These are phyloP conservation scores for Dicrostonyx torquatus DNA, from an alignment of 2,797 vertebrate genomes.

Conservation along the genomic window DNA sequence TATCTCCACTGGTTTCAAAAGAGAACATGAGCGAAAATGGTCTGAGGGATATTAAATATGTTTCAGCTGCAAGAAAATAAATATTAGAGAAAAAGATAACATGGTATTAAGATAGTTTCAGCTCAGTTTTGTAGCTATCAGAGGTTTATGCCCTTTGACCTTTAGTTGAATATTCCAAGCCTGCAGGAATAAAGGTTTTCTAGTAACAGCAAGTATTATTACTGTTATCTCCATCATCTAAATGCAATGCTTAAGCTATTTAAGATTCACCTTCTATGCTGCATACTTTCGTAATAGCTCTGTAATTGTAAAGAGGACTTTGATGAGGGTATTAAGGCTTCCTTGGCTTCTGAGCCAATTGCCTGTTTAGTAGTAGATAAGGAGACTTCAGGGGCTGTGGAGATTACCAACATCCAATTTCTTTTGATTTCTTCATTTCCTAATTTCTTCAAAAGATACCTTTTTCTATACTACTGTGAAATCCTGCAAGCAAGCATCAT, in stretches of 20 bases:
- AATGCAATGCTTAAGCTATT: conserved; percentile 69
- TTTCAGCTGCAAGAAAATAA: conserved; percentile 17
- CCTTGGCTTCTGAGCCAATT: conserved; percentile 57
- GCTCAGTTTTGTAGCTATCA: conserved; percentile 40
- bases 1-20: neutral
- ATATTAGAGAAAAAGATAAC: neutral
- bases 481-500: neutral
- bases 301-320: conserved; percentile 72
- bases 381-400: conserved; percentile 48
- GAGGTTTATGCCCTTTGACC: conserved; percentile 66
- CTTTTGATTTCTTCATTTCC: conserved; percentile 69
- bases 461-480: conserved; percentile 4
- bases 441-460: conserved; percentile 58
- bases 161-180: conserved; percentile 65
- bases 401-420: conserved; percentile 54
- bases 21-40: neutral
- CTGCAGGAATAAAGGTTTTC: conserved; percentile 41
- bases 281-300: conserved; percentile 64
- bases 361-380: conserved; percentile 63
- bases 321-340: conserved; percentile 72
- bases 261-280: conserved; percentile 71
- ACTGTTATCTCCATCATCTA: conserved; percentile 67
- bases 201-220: conserved; percentile 59
- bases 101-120: conserved; percentile 35
- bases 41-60: neutral